phyloP scores from a whole-genome alignment of 2,113 vertebrate species.

The Polypterus senegalus region DNA sequence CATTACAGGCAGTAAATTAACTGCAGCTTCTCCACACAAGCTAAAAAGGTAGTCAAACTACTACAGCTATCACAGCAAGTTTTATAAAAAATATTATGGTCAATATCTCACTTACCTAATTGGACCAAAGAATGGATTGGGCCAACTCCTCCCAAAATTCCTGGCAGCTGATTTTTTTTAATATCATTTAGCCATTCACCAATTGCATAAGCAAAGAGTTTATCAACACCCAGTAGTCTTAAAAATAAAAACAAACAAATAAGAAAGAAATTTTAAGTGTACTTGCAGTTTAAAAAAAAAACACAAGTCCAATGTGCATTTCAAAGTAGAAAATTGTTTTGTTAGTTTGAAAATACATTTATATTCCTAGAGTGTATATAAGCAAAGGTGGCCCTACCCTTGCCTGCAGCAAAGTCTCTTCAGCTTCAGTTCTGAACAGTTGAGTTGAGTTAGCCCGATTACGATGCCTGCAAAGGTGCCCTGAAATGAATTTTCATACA shows the following conservation, averaged over 20 bases:
- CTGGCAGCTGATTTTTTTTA: slow-evolving; percentile 91
- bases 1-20: no score
- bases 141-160: slow-evolving; percentile 85
- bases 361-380: no score
- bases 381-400: slow-evolving; percentile 48
- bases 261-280: not conserved
- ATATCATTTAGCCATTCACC: slow-evolving; percentile 94
- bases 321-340: no score
- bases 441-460: slow-evolving; percentile 88
- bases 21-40: no score
- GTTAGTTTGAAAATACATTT: no score
- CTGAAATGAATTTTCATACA: slow-evolving; percentile 39
- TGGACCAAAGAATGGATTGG: slow-evolving; percentile 94
- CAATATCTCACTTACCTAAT: slow-evolving; percentile 59
- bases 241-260: slow-evolving; percentile 4
- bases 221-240: slow-evolving; percentile 90
- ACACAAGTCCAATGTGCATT: no score
- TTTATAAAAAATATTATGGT: not conserved
- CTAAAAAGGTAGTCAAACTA: no score
- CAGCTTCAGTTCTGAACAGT: slow-evolving; percentile 89
- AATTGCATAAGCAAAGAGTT: slow-evolving; percentile 83
- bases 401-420: slow-evolving; percentile 87
- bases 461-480: slow-evolving; percentile 91
- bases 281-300: not conserved
- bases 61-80: not conserved